Evolutionary conservation across 2,888 invertebrate species (phyloP).

Genomic region (Hypolimnas misippus): DNA sequence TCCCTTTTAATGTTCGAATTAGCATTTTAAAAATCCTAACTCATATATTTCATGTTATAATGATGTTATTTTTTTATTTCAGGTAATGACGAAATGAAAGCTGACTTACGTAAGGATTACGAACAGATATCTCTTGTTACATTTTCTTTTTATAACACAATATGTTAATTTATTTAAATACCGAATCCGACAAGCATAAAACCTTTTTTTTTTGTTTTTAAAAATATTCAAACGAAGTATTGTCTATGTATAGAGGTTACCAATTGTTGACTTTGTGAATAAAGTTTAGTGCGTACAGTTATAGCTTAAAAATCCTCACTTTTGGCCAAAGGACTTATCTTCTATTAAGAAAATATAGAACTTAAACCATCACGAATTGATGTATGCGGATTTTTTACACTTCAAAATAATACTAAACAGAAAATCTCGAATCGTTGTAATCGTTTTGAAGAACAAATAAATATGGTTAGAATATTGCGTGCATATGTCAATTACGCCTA

Average conservation of each 20-base stretch:
- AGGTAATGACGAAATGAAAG: conserved; percentile 23
- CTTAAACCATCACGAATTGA: too few species aligned
- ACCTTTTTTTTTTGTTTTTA: neutral
- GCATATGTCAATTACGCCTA: neutral
- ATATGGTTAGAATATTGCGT: neutral
- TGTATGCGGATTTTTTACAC: too few species aligned
- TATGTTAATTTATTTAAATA: neutral
- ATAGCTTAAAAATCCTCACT: too few species aligned
- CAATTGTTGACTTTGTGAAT: too few species aligned
- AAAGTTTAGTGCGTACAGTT: too few species aligned
- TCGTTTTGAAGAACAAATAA: neutral
- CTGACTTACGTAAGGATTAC: conserved; percentile 6
- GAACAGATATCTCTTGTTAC: neutral
- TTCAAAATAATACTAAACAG: too few species aligned
- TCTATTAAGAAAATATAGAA: too few species aligned
- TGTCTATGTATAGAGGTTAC: too few species aligned
- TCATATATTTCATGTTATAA: neutral
- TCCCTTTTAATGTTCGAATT: neutral
- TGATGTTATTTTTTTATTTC: conserved; percentile 23
- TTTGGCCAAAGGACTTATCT: too few species aligned
- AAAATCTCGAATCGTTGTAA: neutral
- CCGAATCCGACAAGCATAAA: neutral
- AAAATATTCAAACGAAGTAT: neutral
- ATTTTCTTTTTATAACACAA: neutral
- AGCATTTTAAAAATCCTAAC: neutral